Evolutionary conservation across 2,113 vertebrate species (phyloP).

Genomic region (Prolemur simus): DNA sequence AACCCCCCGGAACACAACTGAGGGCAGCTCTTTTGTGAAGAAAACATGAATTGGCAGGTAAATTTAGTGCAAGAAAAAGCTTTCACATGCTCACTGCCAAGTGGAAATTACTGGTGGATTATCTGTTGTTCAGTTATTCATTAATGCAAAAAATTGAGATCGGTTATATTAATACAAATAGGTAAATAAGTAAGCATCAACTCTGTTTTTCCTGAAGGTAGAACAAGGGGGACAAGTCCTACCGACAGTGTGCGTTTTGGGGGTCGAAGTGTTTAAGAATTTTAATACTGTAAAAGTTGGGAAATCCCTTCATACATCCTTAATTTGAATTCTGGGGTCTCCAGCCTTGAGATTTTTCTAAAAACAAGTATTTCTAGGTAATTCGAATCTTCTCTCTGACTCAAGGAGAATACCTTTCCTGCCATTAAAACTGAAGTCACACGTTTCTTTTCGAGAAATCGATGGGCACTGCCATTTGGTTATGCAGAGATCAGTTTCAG

Average conservation of each 20-base stretch:
- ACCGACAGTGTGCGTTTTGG: accelerated
- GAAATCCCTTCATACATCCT: not conserved
- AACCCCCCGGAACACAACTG: not conserved
- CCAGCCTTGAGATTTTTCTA: not conserved
- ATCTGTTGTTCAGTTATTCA: not conserved
- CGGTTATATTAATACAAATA: no score
- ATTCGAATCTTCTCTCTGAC: not conserved
- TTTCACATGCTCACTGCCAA: not conserved
- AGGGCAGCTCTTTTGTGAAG: not conserved
- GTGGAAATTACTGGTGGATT: not conserved
- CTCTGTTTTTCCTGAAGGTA: not conserved
- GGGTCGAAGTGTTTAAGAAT: not conserved
- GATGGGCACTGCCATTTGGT: not conserved
- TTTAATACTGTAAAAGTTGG: not conserved
- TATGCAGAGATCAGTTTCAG: not conserved
- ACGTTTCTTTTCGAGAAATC: not conserved
- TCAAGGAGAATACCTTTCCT: not conserved
- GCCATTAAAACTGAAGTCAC: not conserved
- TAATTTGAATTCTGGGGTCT: not conserved
- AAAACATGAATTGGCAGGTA: not conserved
- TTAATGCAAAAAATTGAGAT: not conserved
- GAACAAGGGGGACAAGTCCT: not conserved
- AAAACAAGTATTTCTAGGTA: not conserved
- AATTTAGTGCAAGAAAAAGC: not conserved
- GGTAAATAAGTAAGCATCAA: not conserved